These are phyloP conservation scores for Ophraella communa DNA, from an alignment of 2,888 invertebrate species.

Conservation along the genomic window DNA sequence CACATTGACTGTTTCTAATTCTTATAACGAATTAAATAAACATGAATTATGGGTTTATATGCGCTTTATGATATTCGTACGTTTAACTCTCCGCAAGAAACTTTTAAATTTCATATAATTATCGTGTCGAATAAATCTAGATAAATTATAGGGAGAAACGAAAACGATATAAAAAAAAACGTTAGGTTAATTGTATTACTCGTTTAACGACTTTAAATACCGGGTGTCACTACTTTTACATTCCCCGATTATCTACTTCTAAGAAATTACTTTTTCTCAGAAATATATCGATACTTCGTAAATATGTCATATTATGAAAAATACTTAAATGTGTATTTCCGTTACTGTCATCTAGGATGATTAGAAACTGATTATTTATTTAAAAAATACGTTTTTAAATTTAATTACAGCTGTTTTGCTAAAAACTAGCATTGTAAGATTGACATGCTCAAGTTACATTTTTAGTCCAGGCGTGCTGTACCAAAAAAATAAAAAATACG, in stretches of 20 bases:
- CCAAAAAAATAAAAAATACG: too few species aligned
- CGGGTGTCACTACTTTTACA: background rate
- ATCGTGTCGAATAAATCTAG: slow-evolving; percentile 11
- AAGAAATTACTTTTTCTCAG: background rate
- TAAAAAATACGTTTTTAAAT: too few species aligned
- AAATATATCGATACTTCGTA: too few species aligned
- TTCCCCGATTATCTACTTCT: background rate
- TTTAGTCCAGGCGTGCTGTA: too few species aligned
- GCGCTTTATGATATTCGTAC: background rate
- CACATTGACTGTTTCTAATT: background rate
- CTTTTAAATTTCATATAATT: slow-evolving; percentile 1
- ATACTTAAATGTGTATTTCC: too few species aligned
- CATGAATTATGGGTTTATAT: slow-evolving; percentile 1
- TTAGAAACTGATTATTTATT: too few species aligned
- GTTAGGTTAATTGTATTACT: background rate
- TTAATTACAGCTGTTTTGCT: too few species aligned
- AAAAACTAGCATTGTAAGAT: too few species aligned
- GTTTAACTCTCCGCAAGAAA: background rate
- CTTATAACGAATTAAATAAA: background rate
- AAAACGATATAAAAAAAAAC: background rate
- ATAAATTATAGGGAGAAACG: background rate
- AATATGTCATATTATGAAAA: too few species aligned
- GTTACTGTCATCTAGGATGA: too few species aligned
- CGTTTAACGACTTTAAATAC: background rate
- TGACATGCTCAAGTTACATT: too few species aligned